Base-by-base conservation (phyloP, 2,113 vertebrate genomes). In the Gobius niger region DNA sequence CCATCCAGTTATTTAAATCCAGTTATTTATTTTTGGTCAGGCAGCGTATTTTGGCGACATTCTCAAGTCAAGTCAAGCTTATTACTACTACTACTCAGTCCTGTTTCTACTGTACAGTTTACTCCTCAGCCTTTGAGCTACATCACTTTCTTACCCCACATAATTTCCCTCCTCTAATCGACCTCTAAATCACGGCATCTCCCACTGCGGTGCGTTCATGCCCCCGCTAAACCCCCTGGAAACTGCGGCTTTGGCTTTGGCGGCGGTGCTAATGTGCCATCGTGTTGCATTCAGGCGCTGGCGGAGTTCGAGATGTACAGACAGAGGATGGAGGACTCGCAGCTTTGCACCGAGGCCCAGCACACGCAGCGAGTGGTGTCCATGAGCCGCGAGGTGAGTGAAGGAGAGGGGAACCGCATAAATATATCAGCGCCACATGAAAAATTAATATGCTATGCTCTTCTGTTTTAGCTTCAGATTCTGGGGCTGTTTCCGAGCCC, bases 251-350 rank as follows among this genome's bases (percentile, higher is more conserved):
- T 0, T 0, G 24, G 54, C 9, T 57, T 8, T 42, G 12, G 8
- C 24, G 42, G 40, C 42, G 7, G n/a, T 42, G 56, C 41, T 73
- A 49, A 24, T 60, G 46, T 67, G 3, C 54, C 75, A 49, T 57
- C 65, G 47, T 79, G 52, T 67, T 46, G 0, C 63, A 3, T 15
- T 69, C 83, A 98, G 92, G 96, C 96, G 6, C 84, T 98, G 57
- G 93, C 95, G 5, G 96, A 99, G 84, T 98, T 99, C 73, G 96
- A 98, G 88, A 95, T 97, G 59, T 99, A 98, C 82, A 94, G 96
- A 47, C 96, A 93, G 76, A 93, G 95, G 44, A 95, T 98, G 77
- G 96, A 98, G 88, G 97, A 98, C 79, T 95, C 94, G 68, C 96
- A 97, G 70, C 93, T 98, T 66, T 97, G 96, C 89, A 94, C 95